phyloP scores from a whole-genome alignment of 2,113 vertebrate genomes.

The Carassius carassius region DNA sequence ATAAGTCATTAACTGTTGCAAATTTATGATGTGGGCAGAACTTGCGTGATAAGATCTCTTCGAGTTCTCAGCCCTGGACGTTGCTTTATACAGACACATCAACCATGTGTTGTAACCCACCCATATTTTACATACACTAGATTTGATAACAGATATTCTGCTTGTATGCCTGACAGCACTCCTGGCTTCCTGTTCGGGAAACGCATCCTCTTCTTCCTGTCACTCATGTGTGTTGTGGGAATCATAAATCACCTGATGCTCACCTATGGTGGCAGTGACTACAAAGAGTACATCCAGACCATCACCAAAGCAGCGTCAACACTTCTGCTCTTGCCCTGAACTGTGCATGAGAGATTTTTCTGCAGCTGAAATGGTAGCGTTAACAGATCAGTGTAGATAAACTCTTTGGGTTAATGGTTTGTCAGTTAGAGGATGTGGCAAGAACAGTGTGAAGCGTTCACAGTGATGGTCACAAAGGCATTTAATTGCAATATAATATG shows the following conservation, averaged over 20 bases:
- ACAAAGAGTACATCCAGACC: conserved; percentile 83
- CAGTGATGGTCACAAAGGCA: background rate
- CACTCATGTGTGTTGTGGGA: conserved; percentile 88
- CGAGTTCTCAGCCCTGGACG: no score
- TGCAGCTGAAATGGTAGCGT: background rate
- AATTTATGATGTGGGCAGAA: background rate
- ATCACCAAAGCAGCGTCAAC: conserved; percentile 83
- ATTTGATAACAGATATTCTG: background rate
- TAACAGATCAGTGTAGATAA: background rate
- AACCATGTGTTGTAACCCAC: background rate
- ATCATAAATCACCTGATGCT: conserved; percentile 85
- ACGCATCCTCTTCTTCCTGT: conserved; percentile 86
- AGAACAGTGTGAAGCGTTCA: background rate
- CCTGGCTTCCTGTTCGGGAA: conserved; percentile 93
- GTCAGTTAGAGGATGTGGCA: conserved; percentile 6
- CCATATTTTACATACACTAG: background rate
- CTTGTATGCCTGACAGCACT: conserved; percentile 72
- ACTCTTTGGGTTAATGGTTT: background rate
- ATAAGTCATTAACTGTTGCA: background rate
- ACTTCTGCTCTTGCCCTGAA: conserved; percentile 86
- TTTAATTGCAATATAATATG: background rate
- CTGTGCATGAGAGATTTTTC: background rate
- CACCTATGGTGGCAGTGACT: conserved; percentile 78
- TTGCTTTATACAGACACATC: background rate
- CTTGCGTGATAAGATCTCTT: background rate